Base-by-base conservation (phyloP, 2,113 vertebrate genomes). In the Falcunculus frontatus region DNA sequence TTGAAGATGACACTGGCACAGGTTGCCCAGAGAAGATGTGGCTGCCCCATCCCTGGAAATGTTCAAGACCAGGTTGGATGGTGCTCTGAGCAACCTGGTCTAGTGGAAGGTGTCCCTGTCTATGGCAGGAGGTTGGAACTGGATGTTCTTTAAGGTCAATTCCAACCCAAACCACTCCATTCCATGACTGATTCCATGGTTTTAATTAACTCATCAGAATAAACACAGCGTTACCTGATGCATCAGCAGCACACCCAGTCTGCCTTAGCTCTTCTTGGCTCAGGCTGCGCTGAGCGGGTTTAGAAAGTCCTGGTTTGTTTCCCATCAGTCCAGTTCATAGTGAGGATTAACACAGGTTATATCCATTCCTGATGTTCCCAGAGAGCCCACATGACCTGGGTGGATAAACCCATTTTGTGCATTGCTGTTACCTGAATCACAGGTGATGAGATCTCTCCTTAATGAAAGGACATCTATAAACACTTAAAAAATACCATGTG, bases 381-480 rank as follows among this genome's bases (percentile, higher is more conserved):
- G 74, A 63, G 37, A 70, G 25, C n/a, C 82, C 0, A 0, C 0
- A 4, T 69, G 44, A 76, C 52, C 76, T 70, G 60, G 30, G 64
- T 52, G n/a, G 60, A 56, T 62, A 95, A 92, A 73, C 18, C 46
- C 10, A 52, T 67, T 74, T n/a, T 65, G 37, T 1, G 0, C 50
- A 11, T 42, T 81, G 68, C 46, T 89, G 16, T 75, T 72, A 8
- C 3, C 76, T 60, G 63, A 75, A 26, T 76, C 62, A 46, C 10
- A 80, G 14, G 2, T 47, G 37, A 35, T 84, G n/a, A 91, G 15
- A 37, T 72, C 49, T 79, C 2, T 83, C 44, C 67, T 56, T 73
- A 49, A 41, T 11, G 16, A 82, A 93, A 47, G 39, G 23, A 4
- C 15, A 52, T 27, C 30, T 72, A 76, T 41, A 92, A 92, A 32